A percentile compares a stretch with the other conserved stretches of the same genome.
phyloP scores from a whole-genome alignment of 2,888 invertebrate species.

The Diaprepes abbreviatus region DNA sequence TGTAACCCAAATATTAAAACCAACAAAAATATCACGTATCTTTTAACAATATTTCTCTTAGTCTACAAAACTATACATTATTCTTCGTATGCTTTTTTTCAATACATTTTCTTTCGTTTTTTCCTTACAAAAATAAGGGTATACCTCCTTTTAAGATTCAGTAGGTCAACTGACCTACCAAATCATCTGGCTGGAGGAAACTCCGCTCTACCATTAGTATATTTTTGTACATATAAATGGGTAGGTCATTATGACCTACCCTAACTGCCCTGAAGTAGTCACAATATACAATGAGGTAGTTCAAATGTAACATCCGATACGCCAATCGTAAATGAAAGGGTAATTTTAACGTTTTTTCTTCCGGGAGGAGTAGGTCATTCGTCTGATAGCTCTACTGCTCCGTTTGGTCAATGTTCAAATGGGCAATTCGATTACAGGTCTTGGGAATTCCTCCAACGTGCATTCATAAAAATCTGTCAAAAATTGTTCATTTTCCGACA shows the following conservation, averaged over 20 bases:
- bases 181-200: background rate
- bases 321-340: conserved; percentile 1
- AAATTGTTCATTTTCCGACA: conserved; percentile 75
- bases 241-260: conserved; percentile 21
- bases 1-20: background rate
- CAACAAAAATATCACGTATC: conserved; percentile 10
- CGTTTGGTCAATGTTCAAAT: conserved; percentile 54
- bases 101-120: conserved; percentile 11
- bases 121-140: conserved; percentile 15
- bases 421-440: conserved; percentile 77
- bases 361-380: conserved; percentile 29
- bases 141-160: background rate
- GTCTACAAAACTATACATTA: conserved; percentile 5
- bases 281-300: conserved; percentile 15
- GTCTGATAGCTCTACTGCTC: conserved; percentile 27
- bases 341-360: conserved; percentile 24
- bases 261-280: background rate
- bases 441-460: conserved; percentile 74
- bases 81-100: conserved; percentile 12
- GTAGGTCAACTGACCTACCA: conserved; percentile 5
- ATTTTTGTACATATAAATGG: conserved; percentile 4
- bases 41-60: conserved; percentile 5
- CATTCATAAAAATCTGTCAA: conserved; percentile 78
- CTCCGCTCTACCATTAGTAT: conserved; percentile 4
- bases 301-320: conserved; percentile 8